Evolutionary conservation across 1,140 invertebrate genomes (phyloP).

Genomic region (Augochlora pura): DNA sequence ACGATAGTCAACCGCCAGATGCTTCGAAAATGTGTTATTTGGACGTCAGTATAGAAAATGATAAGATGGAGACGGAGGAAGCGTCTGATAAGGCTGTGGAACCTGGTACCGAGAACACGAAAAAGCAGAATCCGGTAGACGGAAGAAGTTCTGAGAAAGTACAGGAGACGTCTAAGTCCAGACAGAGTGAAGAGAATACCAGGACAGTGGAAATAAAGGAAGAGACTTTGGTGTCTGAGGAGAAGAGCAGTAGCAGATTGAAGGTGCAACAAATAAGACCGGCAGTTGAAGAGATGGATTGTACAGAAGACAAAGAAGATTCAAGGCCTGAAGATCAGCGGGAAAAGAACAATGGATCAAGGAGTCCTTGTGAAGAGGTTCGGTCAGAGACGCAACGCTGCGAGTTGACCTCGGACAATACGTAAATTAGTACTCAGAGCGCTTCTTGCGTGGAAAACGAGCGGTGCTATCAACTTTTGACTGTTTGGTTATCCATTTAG

Average conservation of each 20-base stretch:
- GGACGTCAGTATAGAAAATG: slow-evolving; percentile 62
- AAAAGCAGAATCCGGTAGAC: background rate
- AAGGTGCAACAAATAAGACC: background rate
- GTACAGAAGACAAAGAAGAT: background rate
- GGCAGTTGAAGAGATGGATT: background rate
- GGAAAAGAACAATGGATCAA: background rate
- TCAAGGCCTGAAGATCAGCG: background rate
- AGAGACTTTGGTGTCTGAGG: background rate
- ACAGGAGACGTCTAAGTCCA: background rate
- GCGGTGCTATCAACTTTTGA: slow-evolving; percentile 31
- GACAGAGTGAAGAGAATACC: no score
- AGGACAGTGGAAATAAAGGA: background rate
- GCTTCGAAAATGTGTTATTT: slow-evolving; percentile 67
- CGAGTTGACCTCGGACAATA: slow-evolving; percentile 30
- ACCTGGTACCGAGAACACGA: background rate
- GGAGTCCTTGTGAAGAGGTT: slow-evolving; percentile 1
- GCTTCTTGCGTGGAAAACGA: background rate
- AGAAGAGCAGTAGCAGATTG: background rate
- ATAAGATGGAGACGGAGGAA: slow-evolving; percentile 22
- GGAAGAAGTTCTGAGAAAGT: background rate
- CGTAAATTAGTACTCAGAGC: slow-evolving; percentile 17
- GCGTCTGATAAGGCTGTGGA: background rate
- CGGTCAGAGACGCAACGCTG: slow-evolving; percentile 4
- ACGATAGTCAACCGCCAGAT: slow-evolving; percentile 63
- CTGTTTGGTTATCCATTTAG: slow-evolving; percentile 32